Evolutionary conservation across 2,888 invertebrate genomes (phyloP).

Genomic region (Dorcus parallelipipedus): DNA sequence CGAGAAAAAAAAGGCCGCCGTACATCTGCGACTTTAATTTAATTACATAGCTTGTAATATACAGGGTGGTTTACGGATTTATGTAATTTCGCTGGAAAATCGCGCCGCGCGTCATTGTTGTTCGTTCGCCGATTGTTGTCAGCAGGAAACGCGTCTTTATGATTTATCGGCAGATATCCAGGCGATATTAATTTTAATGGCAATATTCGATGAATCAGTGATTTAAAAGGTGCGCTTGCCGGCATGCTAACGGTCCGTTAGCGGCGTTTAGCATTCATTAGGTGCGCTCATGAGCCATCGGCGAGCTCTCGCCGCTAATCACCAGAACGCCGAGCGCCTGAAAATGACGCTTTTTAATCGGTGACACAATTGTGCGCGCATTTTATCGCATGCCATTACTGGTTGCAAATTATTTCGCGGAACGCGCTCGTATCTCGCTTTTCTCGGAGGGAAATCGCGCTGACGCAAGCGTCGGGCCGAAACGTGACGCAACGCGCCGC

Average conservation of each 20-base stretch:
- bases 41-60: too few species aligned
- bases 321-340: constrained; percentile 19
- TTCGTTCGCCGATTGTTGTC: not conserved
- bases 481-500: too few species aligned
- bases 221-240: constrained; percentile 17
- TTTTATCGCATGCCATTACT: constrained; percentile 1
- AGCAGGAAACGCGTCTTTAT: not conserved
- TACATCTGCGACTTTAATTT: too few species aligned
- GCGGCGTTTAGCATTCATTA: constrained; percentile 22
- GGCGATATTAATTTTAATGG: constrained; percentile 28
- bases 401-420: not conserved
- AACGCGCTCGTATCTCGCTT: not conserved
- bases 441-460: too few species aligned
- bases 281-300: constrained; percentile 19
- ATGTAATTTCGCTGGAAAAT: not conserved
- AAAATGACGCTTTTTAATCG: constrained; percentile 18
- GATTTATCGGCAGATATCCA: constrained; percentile 4
- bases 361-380: constrained; percentile 5
- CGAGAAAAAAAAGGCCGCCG: too few species aligned
- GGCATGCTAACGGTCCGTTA: constrained; percentile 24
- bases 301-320: constrained; percentile 22
- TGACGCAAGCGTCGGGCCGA: too few species aligned
- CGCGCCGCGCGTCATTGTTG: not conserved
- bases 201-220: constrained; percentile 29
- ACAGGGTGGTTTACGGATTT: too few species aligned